Base-by-base conservation (phyloP, 2,888 invertebrate species). In the Listrodromus nycthemerus region DNA sequence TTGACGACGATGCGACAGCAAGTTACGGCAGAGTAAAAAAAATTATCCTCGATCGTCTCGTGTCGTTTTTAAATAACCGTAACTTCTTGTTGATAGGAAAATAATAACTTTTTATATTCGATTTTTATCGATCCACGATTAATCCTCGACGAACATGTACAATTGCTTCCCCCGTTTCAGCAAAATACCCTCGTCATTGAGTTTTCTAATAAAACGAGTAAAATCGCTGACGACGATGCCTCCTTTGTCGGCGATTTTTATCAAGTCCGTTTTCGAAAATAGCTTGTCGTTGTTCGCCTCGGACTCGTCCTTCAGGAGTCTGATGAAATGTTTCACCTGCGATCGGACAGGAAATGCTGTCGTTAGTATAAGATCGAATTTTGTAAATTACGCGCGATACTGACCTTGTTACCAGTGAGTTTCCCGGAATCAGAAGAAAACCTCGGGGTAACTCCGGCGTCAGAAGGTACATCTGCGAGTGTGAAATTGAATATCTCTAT, bases 171-270 rank as follows among this genome's bases (percentile, higher is more conserved):
- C 97, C 93, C 97, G 98, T 90, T 98, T 96, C 86, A 99, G 94
- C 86, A 99, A 94, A 94, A 96, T 97, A 10, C 98, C 98, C 92
- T 98, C 97, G 88, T 96, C 95, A 92, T 99, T 98, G 87, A 98
- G 95, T 48, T 96, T 95, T 86, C 96, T 95, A 73, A 99, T 95
- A 67, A 98, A 94, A 85, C 95, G 95, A 67, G 95, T 95, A 86
- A 97, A 95, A 90, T 96, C 96, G 0, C 95, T 94, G 52, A 94
- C 93, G 0, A 95, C 92, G 55, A 98, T 94, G 2, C 96, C 96
- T 0, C 95, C 95, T 7, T 95, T 94, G 88, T 94, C 94, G 33
- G 96, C 96, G 75, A 98, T 94, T 90, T 96, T 95, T 91, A 96
- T 95, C 89, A 99, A 94, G 93, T 98, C 98, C 74, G 96, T 95